These are phyloP conservation scores for Ammodytes dubius DNA, from an alignment of 2,113 vertebrate species.

Conservation along the genomic window DNA sequence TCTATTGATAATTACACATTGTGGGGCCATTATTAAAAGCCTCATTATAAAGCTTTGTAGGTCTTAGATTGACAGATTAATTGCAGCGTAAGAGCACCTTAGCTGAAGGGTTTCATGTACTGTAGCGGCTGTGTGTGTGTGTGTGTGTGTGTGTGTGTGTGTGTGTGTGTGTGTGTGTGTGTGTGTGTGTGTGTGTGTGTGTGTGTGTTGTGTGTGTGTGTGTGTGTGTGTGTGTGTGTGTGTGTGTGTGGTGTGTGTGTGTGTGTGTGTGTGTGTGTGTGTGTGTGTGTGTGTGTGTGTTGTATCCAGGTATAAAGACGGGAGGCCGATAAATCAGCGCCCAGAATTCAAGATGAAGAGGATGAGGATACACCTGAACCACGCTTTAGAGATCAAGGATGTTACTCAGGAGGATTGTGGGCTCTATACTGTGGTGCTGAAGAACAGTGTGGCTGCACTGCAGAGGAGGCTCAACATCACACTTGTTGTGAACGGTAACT, in stretches of 20 bases:
- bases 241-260: conserved; percentile 28
- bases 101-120: not conserved
- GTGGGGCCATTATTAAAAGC: conserved; percentile 30
- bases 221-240: conserved; percentile 33
- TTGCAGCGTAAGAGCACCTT: conserved; percentile 3
- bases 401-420: conserved; percentile 91
- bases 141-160: conserved; percentile 1
- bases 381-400: conserved; percentile 93
- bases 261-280: conserved; percentile 32
- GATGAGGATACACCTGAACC: conserved; percentile 86
- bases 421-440: conserved; percentile 88
- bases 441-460: conserved; percentile 87
- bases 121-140: conserved; percentile 24
- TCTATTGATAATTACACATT: conserved; percentile 22
- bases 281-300: conserved; percentile 20
- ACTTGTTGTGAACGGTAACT: conserved; percentile 93
- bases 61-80: conserved; percentile 25
- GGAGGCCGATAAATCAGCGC: conserved; percentile 86
- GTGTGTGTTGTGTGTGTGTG: conserved; percentile 15
- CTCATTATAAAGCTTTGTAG: conserved; percentile 11
- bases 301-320: conserved; percentile 92
- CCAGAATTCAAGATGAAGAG: conserved; percentile 83
- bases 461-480: conserved; percentile 89
- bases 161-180: too few species aligned
- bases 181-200: too few species aligned